These are phyloP conservation scores for Willowsia nigromaculata DNA, from an alignment of 2,888 invertebrate species.

Conservation along the genomic window DNA sequence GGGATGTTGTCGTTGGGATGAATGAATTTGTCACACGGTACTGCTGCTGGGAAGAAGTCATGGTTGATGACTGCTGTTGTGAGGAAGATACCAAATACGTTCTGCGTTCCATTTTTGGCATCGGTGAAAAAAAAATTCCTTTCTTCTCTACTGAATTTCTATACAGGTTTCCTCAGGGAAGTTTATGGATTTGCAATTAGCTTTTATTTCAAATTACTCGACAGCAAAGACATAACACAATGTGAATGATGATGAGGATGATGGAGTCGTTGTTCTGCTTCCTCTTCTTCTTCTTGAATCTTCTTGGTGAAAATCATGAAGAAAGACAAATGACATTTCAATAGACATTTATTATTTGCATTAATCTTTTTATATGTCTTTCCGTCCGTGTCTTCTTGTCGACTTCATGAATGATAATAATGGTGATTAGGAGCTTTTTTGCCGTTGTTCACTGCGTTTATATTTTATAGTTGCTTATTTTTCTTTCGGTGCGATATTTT, in stretches of 20 bases:
- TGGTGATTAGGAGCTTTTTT: background rate
- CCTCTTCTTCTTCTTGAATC: background rate
- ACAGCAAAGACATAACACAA: background rate
- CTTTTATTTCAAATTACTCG: slow-evolving; percentile 42
- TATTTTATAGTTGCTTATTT: slow-evolving; percentile 1
- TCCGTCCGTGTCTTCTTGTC: background rate
- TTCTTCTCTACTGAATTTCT: background rate
- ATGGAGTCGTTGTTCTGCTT: slow-evolving; percentile 42
- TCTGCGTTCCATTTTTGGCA: slow-evolving; percentile 66
- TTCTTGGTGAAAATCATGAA: slow-evolving; percentile 1
- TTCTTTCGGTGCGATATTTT: background rate
- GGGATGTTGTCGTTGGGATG: slow-evolving; percentile 74
- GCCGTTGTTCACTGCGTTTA: background rate
- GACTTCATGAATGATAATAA: slow-evolving; percentile 41
- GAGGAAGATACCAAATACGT: slow-evolving; percentile 64
- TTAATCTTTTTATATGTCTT: slow-evolving; percentile 38
- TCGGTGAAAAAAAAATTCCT: background rate
- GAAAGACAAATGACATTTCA: slow-evolving; percentile 69
- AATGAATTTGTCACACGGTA: slow-evolving; percentile 77
- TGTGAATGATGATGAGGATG: slow-evolving; percentile 13
- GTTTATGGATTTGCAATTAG: slow-evolving; percentile 68
- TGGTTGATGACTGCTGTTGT: slow-evolving; percentile 61
- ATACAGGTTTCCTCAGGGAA: background rate
- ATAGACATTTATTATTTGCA: slow-evolving; percentile 66
- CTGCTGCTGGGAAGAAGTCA: slow-evolving; percentile 63